Conservation (phyloP, 1,140 invertebrate genomes). For the Propsilocerus akamusi region DNA sequence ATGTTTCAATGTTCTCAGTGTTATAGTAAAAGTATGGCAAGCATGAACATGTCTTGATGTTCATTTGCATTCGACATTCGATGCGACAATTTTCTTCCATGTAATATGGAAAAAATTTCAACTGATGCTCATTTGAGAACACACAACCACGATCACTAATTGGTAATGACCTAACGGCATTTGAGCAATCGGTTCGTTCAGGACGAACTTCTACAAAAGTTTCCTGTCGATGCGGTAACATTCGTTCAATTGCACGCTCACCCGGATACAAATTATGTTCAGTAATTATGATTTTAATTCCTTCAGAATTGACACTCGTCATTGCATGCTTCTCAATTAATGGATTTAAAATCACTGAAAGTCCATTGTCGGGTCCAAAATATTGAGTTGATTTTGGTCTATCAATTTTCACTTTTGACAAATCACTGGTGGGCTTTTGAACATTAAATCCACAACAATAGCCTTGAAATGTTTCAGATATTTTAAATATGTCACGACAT, state of each 20-base stretch:
- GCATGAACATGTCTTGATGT: neutral
- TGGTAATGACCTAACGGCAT: neutral
- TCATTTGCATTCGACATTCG: neutral
- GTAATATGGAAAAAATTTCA: neutral
- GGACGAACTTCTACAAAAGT: neutral
- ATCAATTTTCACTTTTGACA: neutral
- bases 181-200: neutral
- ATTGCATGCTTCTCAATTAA: neutral
- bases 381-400: neutral
- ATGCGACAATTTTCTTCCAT: neutral
- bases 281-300: neutral
- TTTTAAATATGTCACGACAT: neutral
- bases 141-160: constrained; percentile 1
- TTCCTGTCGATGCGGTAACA: neutral
- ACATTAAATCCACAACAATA: neutral
- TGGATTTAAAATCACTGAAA: neutral
- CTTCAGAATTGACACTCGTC: neutral
- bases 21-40: neutral
- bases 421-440: neutral
- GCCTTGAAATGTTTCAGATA: neutral
- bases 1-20: neutral
- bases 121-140: neutral
- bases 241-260: neutral
- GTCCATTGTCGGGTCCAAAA: neutral
- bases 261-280: neutral